phyloP scores from a whole-genome alignment of 2,797 vertebrate species.

The Sebastes alutus region DNA sequence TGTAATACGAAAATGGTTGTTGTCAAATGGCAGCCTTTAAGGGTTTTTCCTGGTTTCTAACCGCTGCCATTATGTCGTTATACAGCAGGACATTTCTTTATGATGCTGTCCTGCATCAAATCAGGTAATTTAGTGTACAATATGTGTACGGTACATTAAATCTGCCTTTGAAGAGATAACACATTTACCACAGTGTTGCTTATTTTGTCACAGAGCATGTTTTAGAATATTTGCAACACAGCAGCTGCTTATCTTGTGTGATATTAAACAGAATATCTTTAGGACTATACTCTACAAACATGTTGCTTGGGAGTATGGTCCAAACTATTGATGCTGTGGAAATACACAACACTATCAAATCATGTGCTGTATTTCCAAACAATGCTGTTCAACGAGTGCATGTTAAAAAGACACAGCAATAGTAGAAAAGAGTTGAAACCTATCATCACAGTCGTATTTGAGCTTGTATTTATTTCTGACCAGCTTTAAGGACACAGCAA shows the following conservation, averaged over 20 bases:
- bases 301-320: not conserved
- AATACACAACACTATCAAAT: not conserved
- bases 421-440: not conserved
- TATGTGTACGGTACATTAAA: not conserved
- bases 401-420: not conserved
- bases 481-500: not conserved
- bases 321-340: not conserved
- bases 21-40: slow-evolving; percentile 14
- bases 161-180: not conserved
- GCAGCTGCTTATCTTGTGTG: not conserved
- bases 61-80: not conserved
- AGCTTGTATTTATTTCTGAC: not conserved
- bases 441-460: not conserved
- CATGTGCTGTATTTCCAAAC: not conserved
- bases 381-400: not conserved
- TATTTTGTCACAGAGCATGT: not conserved
- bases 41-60: not conserved
- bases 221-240: not conserved
- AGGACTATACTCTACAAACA: not conserved
- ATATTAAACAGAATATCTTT: slow-evolving; percentile 7
- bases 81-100: not conserved
- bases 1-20: slow-evolving; percentile 14
- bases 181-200: not conserved
- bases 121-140: not conserved
- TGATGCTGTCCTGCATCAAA: not conserved